Percentiles rank a stretch among this genome's conserved stretches.
phyloP scores from a whole-genome alignment of 2,888 invertebrate species.

The Ecliptopera silaceata region DNA sequence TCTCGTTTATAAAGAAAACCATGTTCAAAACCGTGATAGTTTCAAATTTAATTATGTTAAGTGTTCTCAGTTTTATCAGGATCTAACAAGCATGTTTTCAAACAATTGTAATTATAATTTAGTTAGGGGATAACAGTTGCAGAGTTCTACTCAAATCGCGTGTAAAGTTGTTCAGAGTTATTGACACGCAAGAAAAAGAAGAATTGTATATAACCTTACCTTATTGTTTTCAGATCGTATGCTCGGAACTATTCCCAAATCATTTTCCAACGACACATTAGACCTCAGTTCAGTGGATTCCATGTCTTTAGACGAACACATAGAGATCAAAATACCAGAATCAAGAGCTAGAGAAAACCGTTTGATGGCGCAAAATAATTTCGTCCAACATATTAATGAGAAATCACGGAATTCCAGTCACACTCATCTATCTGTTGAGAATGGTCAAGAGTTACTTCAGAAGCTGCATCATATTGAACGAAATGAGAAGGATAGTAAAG shows the following conservation, averaged over 20 bases:
- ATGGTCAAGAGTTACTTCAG: conserved; percentile 54
- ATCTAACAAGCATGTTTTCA: no score
- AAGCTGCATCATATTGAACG: conserved; percentile 46
- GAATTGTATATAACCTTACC: neutral
- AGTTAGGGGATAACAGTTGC: no score
- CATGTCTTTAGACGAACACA: conserved; percentile 83
- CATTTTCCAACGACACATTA: conserved; percentile 84
- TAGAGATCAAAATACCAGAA: conserved; percentile 83
- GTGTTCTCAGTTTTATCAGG: no score
- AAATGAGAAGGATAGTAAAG: conserved; percentile 43
- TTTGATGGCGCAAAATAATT: conserved; percentile 75
- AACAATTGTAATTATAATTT: no score
- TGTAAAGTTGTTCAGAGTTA: no score
- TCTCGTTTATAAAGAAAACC: no score
- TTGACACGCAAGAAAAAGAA: no score
- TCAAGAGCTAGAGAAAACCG: conserved; percentile 75
- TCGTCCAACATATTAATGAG: conserved; percentile 74
- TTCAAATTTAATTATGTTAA: no score
- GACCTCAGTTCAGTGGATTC: conserved; percentile 85
- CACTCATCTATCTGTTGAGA: conserved; percentile 69
- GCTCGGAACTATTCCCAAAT: conserved; percentile 77
- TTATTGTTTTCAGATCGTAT: conserved; percentile 65
- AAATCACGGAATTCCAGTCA: conserved; percentile 66
- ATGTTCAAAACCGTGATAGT: no score
- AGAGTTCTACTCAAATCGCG: no score